phyloP scores from a whole-genome alignment of 30 jellyfish, hydroid and myxozoan species.

The Aurelia aurita complex sp. Pacific region DNA sequence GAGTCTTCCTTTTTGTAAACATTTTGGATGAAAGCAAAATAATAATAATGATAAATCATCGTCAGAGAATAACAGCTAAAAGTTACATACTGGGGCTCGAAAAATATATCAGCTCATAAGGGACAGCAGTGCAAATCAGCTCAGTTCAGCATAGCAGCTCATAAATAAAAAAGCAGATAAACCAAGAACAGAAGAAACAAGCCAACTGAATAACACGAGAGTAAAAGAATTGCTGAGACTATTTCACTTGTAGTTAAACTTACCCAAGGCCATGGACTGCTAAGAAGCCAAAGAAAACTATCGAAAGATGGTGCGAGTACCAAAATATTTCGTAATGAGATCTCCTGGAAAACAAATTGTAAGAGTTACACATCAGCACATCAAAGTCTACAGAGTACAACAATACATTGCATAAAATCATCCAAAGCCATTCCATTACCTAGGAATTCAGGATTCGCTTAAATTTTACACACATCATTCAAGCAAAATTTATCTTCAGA shows the following conservation, averaged over 20 bases:
- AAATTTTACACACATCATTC: not conserved
- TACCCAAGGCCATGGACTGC: constrained; percentile 90
- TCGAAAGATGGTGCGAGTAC: constrained; percentile 88
- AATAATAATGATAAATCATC: no score
- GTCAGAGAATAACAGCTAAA: no score
- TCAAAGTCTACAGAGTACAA: no score
- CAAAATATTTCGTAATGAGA: constrained; percentile 80
- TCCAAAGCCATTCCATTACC: no score
- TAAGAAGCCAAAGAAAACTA: constrained; percentile 56
- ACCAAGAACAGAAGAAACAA: not conserved
- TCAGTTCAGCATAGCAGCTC: no score
- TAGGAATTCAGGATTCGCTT: not conserved
- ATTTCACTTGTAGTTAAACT: constrained; percentile 2
- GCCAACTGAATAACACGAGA: not conserved
- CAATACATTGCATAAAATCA: no score
- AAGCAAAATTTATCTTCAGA: not conserved
- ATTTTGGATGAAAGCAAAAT: no score
- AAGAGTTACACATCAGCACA: not conserved
- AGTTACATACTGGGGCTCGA: no score
- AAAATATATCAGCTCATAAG: no score
- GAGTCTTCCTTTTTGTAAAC: no score
- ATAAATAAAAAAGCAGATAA: not conserved
- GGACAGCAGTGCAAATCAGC: no score
- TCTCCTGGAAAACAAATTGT: constrained; percentile 30
- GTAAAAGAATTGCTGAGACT: not conserved